A percentile compares a stretch with the other conserved stretches of the same genome.
These are phyloP conservation scores for Alethe castanea DNA, from an alignment of 2,113 vertebrate genomes.

Conservation along the genomic window DNA sequence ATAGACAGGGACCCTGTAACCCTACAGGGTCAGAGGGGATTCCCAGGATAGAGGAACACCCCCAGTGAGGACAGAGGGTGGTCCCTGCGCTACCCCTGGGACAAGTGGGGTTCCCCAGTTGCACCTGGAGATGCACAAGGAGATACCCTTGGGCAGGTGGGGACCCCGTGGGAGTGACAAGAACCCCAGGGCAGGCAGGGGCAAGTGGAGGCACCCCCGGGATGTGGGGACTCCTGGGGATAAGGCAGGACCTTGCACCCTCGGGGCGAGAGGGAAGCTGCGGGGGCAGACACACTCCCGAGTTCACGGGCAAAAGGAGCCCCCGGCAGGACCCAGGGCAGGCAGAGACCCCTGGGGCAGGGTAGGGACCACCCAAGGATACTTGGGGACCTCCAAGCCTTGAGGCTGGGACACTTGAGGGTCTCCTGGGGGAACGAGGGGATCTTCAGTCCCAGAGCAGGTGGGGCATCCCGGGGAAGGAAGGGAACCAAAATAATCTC, in stretches of 20 bases:
- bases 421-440: no score
- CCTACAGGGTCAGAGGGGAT: neutral
- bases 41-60: neutral
- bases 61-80: neutral
- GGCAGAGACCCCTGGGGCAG: neutral
- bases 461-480: rapidly evolving
- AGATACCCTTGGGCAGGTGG: no score
- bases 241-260: no score
- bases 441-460: neutral
- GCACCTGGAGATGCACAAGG: rapidly evolving
- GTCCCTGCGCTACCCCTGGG: neutral
- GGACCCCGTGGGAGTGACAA: rapidly evolving
- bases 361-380: neutral
- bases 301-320: neutral
- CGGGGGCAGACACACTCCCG: rapidly evolving
- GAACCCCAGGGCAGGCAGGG: neutral
- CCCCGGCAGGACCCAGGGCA: neutral
- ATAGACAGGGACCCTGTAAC: neutral
- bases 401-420: neutral
- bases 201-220: neutral
- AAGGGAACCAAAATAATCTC: neutral
- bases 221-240: neutral
- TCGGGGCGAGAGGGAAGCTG: neutral
- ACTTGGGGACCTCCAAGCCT: neutral
- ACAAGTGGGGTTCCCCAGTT: neutral